Conservation (phyloP, 2,797 vertebrate species). For the Pseudopleuronectes americanus region DNA sequence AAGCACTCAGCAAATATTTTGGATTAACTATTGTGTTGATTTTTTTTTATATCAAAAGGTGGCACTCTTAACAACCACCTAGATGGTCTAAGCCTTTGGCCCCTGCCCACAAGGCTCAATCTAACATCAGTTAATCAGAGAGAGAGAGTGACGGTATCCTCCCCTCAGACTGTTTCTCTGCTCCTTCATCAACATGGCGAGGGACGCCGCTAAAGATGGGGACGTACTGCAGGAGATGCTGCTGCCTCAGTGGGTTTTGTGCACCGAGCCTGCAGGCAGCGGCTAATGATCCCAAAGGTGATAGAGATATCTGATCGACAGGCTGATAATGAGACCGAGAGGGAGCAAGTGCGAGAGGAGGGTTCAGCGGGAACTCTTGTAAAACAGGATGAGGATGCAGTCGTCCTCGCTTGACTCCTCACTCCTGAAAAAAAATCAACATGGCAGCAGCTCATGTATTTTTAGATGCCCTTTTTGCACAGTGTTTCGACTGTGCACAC, state of each 20-base stretch:
- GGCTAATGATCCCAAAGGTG: conserved; percentile 70
- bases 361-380: conserved; percentile 62
- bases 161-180: conserved; percentile 16
- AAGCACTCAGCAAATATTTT: no score
- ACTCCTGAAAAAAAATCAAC: conserved; percentile 65
- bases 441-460: conserved; percentile 70
- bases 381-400: conserved; percentile 62
- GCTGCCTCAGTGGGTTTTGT: conserved; percentile 37
- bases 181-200: conserved; percentile 23
- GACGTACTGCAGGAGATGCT: conserved; percentile 29
- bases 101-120: background rate
- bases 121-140: conserved; percentile 26
- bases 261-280: conserved; percentile 48
- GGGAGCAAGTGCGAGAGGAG: conserved; percentile 58
- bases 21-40: no score
- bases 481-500: conserved; percentile 40
- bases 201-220: conserved; percentile 29
- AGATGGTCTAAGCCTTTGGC: no score
- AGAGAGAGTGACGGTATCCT: conserved; percentile 9
- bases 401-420: conserved; percentile 69
- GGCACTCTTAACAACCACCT: no score
- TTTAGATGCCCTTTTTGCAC: conserved; percentile 74
- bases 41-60: no score
- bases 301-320: conserved; percentile 72
- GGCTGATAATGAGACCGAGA: conserved; percentile 71